These are phyloP conservation scores for Azorinus chamasolen DNA, from an alignment of 2,888 invertebrate species.

Conservation along the genomic window DNA sequence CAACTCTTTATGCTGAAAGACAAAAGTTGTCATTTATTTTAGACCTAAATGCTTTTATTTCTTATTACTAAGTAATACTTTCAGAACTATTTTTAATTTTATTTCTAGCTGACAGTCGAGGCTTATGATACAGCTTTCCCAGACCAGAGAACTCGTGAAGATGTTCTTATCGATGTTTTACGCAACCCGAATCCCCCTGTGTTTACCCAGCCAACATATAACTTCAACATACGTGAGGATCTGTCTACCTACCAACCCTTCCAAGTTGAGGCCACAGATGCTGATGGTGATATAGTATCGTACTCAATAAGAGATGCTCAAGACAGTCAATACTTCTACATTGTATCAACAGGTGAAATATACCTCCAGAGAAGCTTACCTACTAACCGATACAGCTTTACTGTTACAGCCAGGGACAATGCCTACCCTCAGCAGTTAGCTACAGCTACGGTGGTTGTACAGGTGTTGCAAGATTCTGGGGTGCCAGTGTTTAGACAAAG, in stretches of 20 bases:
- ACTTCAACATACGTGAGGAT: constrained; percentile 73
- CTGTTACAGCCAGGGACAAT: constrained; percentile 64
- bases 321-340: constrained; percentile 41
- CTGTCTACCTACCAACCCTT: constrained; percentile 89
- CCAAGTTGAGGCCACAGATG: constrained; percentile 87
- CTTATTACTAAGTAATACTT: no score
- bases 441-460: constrained; percentile 67
- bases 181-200: constrained; percentile 72
- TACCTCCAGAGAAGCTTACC: constrained; percentile 56
- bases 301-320: constrained; percentile 54
- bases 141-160: constrained; percentile 53
- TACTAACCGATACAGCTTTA: constrained; percentile 64
- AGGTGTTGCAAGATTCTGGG: constrained; percentile 64
- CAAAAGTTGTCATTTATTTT: no score
- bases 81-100: no score
- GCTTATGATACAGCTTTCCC: constrained; percentile 71
- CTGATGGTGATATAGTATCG: constrained; percentile 63
- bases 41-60: no score
- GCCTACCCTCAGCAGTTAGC: constrained; percentile 68
- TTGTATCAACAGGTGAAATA: constrained; percentile 56
- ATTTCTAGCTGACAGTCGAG: constrained; percentile 69
- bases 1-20: no score
- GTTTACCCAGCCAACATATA: constrained; percentile 59
- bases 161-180: constrained; percentile 68
- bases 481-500: constrained; percentile 49